A percentile compares a stretch with the other conserved stretches of the same genome.
Evolutionary conservation across 35 echinoderm and acorn worm species (phyloP).

Genomic region (Chiridota heheva): DNA sequence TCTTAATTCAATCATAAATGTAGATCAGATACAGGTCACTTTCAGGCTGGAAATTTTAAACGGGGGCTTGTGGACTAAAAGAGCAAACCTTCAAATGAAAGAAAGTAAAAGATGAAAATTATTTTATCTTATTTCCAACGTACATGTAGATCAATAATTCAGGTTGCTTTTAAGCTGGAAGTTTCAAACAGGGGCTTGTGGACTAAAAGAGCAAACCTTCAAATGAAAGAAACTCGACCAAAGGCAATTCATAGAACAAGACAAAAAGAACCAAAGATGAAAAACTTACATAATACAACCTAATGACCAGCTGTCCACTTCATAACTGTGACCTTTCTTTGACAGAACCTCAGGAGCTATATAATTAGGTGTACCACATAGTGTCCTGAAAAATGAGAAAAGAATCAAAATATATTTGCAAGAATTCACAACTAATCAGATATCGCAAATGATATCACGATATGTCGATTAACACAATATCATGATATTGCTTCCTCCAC

Average conservation of each 20-base stretch:
- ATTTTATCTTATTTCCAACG: no score
- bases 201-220: neutral
- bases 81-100: neutral
- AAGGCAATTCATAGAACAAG: neutral
- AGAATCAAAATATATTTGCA: neutral
- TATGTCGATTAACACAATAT: no score
- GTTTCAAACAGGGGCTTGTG: no score
- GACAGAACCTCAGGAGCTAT: constrained; percentile 92
- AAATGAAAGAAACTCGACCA: neutral
- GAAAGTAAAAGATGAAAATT: no score
- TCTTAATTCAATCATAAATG: no score
- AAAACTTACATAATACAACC: constrained; percentile 96
- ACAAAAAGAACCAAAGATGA: no score
- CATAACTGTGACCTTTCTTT: constrained; percentile 98
- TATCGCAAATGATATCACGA: neutral
- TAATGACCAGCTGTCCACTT: constrained; percentile 94
- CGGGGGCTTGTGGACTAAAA: no score
- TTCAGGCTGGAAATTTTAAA: no score
- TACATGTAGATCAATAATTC: neutral
- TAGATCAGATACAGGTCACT: no score
- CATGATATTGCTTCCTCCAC: no score
- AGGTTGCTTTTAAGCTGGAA: neutral
- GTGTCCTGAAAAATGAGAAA: constrained; percentile 49
- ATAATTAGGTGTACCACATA: constrained; percentile 97
- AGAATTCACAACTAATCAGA: neutral